Evolutionary conservation across 2,888 invertebrate species (phyloP), one percentile per base, ranked within the genome.

Genomic region (Dasypogon diadema): DNA sequence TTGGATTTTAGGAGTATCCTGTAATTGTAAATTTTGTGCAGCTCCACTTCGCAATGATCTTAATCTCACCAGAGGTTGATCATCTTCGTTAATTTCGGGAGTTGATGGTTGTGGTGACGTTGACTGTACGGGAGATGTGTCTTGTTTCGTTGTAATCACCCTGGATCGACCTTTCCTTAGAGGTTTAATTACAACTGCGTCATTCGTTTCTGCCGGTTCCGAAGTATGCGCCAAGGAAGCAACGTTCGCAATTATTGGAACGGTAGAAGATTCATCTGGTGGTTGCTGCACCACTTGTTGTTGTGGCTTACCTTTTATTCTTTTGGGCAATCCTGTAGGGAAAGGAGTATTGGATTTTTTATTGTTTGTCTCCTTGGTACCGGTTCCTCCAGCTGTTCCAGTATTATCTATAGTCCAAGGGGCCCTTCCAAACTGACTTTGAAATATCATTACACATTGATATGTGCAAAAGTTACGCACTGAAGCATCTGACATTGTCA

Each of bases 401-500:
- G 24, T n/a, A 22, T 4, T 14, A n/a, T 84, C 83, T 48, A 86
- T 78, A 0, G 89, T 88, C 68, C 89, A 87, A 0, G 89, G 89
- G 1, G 83, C 81, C 16, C 85, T 82, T 24, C 89, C 87, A 79
- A 89, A 91, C 79, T 90, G 89, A 75, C 88, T 88, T 84, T 94
- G 94, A 83, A 94, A 94, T 78, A 90, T 89, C 92, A 93, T 92
- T 0, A 93, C 94, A 82, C 94, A 94, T 81, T 91, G 91, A 83
- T 94, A 93, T 10, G 93, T 91, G 85, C 94, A 95, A 84, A 95
- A 94, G 84, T 93, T 93, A 56, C 94, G 87, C 77, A 94, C 91
- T 1, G 93, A 92, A 2, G 93, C 93, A 82, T 95, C 94, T 0
- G 94, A 93, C 94, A 94, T 94, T 1, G 93, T 93, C 79, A 94